Conservation (phyloP, 2,113 vertebrate genomes). For the Poeciliopsis retropinna region DNA sequence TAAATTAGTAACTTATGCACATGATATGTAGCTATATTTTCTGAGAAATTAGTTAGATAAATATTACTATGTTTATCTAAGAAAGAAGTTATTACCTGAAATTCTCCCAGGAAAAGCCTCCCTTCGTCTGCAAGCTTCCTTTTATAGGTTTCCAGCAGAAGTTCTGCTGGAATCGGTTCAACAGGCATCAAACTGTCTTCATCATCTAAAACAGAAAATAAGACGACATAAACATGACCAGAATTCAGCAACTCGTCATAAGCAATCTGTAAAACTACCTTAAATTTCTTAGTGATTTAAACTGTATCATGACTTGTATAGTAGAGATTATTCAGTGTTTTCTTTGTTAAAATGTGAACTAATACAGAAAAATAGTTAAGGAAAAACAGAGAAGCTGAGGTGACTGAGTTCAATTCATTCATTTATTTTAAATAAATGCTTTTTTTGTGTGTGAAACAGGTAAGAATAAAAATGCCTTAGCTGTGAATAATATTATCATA, state of each 20-base stretch:
- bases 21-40: background rate
- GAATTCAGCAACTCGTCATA: background rate
- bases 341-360: background rate
- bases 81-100: conserved; percentile 84
- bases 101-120: conserved; percentile 94
- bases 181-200: conserved; percentile 85
- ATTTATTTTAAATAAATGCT: no score
- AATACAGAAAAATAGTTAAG: no score
- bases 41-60: no score
- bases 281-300: background rate
- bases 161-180: conserved; percentile 89
- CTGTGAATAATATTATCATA: no score
- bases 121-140: conserved; percentile 94
- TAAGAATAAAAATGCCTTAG: no score
- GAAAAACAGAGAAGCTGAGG: no score
- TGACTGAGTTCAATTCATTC: no score
- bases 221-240: background rate
- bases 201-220: conserved; percentile 75
- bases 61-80: no score
- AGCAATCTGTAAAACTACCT: background rate
- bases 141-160: conserved; percentile 87
- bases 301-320: background rate
- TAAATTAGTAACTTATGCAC: background rate
- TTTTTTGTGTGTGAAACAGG: no score
- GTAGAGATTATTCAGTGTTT: background rate